A percentile compares a stretch with the other conserved stretches of the same genome.
Evolutionary conservation across 1,140 invertebrate genomes (phyloP).

Genomic region (Drosophila ogumai): DNA sequence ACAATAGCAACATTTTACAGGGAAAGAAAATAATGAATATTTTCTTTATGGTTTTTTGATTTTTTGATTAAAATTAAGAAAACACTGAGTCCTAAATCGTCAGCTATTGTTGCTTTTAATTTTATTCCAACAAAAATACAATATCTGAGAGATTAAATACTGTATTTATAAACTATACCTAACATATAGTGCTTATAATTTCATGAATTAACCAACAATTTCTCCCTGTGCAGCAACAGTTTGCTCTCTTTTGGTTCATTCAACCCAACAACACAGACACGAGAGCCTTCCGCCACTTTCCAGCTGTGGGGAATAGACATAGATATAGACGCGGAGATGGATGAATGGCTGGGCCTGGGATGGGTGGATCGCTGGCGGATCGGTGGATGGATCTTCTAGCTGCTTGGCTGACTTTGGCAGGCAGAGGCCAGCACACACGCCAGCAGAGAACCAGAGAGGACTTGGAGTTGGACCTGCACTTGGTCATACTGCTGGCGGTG

Average conservation of each 20-base stretch:
- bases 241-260: conserved; percentile 78
- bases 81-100: too few species aligned
- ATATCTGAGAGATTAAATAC: not conserved
- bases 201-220: not conserved
- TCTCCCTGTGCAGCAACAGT: conserved; percentile 39
- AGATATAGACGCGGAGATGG: conserved; percentile 51
- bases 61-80: too few species aligned
- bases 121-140: not conserved
- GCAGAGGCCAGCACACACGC: conserved; percentile 51
- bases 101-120: not conserved
- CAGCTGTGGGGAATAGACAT: conserved; percentile 43
- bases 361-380: conserved; percentile 45
- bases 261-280: conserved; percentile 58
- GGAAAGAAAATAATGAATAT: not conserved
- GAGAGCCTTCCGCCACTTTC: conserved; percentile 35
- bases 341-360: conserved; percentile 44
- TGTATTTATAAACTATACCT: too few species aligned
- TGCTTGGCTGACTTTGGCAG: conserved; percentile 70
- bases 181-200: too few species aligned
- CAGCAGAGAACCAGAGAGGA: conserved; percentile 58
- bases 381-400: conserved; percentile 57
- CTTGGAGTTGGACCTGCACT: conserved; percentile 46
- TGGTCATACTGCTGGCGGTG: conserved; percentile 25
- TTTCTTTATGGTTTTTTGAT: too few species aligned
- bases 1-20: conserved; percentile 9